Percentiles rank a stretch among this genome's conserved stretches.
These are phyloP conservation scores for Ceyx cyanopectus DNA, from an alignment of 2,113 vertebrate species.

Conservation along the genomic window DNA sequence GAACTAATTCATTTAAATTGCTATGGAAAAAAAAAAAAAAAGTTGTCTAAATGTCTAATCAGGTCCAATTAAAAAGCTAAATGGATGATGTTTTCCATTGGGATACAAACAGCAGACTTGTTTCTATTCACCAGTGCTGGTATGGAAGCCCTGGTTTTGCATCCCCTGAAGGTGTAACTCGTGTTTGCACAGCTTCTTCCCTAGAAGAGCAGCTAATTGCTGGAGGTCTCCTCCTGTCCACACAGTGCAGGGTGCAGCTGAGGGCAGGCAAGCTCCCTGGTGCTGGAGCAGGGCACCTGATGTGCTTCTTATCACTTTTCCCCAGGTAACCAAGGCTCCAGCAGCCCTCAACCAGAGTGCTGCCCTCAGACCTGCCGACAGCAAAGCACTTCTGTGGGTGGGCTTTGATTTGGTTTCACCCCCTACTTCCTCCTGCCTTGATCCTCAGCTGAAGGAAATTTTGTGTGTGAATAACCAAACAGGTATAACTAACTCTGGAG, in stretches of 20 bases:
- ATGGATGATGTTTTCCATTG: background rate
- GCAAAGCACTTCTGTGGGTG: background rate
- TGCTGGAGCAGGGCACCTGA: background rate
- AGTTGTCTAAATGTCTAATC: slow-evolving; percentile 11
- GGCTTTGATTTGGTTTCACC: background rate
- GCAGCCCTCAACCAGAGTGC: background rate
- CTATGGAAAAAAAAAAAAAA: background rate
- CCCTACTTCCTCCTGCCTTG: background rate
- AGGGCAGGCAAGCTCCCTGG: accelerated
- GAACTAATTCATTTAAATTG: background rate
- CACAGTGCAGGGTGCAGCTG: background rate
- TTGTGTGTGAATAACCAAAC: background rate
- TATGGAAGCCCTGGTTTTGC: background rate
- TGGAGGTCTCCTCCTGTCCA: background rate
- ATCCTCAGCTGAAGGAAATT: background rate
- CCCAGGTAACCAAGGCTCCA: background rate
- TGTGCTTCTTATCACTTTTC: background rate
- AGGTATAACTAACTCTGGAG: background rate
- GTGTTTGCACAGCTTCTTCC: accelerated
- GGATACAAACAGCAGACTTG: background rate
- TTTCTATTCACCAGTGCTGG: background rate
- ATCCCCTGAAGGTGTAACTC: background rate
- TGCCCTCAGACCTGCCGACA: background rate
- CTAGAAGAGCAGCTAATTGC: background rate
- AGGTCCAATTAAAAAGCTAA: slow-evolving; percentile 1